Percentiles rank a stretch among this genome's conserved stretches.
Conservation (phyloP, 2,797 vertebrate genomes). For the Tragelaphus eurycerus region DNA sequence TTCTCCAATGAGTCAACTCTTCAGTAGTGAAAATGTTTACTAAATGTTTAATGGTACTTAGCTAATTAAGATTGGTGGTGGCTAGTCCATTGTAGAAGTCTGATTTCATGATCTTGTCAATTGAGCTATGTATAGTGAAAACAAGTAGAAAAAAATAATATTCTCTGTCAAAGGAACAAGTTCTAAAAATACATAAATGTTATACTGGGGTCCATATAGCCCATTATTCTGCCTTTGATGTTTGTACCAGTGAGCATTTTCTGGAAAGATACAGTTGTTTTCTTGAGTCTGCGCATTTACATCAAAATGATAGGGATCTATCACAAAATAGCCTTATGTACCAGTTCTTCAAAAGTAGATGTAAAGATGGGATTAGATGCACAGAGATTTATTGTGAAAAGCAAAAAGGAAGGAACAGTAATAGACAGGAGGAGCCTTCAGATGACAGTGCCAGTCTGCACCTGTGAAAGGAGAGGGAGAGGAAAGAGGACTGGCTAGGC, state of each 20-base stretch:
- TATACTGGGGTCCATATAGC: not conserved
- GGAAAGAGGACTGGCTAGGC: not conserved
- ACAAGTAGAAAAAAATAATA: not conserved
- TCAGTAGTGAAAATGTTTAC: not conserved
- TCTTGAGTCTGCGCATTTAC: not conserved
- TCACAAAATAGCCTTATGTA: not conserved
- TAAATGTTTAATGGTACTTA: not conserved
- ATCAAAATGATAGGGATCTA: not conserved
- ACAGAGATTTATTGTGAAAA: not conserved
- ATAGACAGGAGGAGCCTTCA: not conserved
- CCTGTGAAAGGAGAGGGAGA: not conserved
- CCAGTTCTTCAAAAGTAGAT: not conserved
- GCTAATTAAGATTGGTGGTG: not conserved
- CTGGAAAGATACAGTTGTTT: not conserved
- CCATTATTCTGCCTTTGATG: not conserved
- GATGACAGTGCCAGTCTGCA: not conserved
- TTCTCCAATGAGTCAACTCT: too few relatives aligned
- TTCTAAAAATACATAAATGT: not conserved
- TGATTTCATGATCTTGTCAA: not conserved
- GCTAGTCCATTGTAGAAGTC: not conserved
- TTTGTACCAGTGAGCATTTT: slow-evolving; percentile 7
- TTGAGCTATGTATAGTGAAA: not conserved
- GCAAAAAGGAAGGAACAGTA: not conserved
- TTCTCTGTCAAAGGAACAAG: not conserved
- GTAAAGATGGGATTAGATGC: not conserved